Evolutionary conservation across 2,113 vertebrate genomes (phyloP).

Genomic region (Alligator mississippiensis): DNA sequence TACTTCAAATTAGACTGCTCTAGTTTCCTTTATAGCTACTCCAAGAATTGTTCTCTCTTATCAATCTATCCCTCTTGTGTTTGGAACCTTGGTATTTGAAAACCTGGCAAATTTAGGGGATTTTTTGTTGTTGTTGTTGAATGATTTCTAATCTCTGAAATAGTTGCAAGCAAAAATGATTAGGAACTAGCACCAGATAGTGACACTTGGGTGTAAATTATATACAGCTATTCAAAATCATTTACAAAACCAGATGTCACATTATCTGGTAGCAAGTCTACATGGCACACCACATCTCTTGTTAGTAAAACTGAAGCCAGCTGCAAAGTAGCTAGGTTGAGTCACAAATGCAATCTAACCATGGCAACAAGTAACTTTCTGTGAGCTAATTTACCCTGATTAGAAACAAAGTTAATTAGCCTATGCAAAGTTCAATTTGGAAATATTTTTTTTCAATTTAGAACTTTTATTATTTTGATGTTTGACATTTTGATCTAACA

Average conservation of each 20-base stretch:
- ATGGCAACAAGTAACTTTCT: too few relatives aligned
- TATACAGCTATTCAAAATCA: background rate
- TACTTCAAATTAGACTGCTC: background rate
- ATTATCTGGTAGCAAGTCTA: background rate
- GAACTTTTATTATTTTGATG: too few relatives aligned
- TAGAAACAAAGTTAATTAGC: too few relatives aligned
- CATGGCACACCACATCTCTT: too few relatives aligned
- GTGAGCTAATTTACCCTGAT: too few relatives aligned
- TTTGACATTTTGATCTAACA: too few relatives aligned
- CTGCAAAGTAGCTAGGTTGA: too few relatives aligned
- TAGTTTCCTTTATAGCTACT: background rate
- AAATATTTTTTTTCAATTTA: too few relatives aligned
- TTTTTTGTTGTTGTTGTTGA: background rate
- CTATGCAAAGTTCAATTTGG: too few relatives aligned
- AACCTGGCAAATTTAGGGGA: background rate
- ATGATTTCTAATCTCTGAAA: background rate
- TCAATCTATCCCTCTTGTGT: background rate
- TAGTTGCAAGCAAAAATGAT: background rate
- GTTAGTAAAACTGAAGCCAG: too few relatives aligned
- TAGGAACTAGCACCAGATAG: background rate
- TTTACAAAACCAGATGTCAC: background rate
- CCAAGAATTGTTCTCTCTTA: background rate
- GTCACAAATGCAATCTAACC: too few relatives aligned
- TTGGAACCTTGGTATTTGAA: background rate
- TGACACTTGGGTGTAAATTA: fast-evolving